Base-by-base conservation (phyloP, 2,888 invertebrate genomes). In the Troilus luridus region DNA sequence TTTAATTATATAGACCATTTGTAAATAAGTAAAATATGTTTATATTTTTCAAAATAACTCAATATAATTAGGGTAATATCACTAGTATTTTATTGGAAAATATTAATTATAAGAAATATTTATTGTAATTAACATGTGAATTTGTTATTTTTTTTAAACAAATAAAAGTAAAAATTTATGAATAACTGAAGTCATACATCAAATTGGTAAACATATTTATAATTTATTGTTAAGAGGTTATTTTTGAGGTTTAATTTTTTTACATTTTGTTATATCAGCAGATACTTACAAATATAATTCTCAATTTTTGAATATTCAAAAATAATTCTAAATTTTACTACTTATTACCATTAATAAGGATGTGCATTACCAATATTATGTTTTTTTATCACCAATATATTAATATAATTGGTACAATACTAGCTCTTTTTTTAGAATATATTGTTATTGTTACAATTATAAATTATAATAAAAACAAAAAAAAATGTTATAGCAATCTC, bases 21-120 rank as follows among this genome's bases (percentile, higher is more conserved):
- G 56, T 85, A 56, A 85, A 85, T 85, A 85, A 85, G n/a, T 85
- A 85, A 56, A 85, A 12, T 56, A 85, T 56, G n/a, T 85, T 85
- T 56, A 85, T 85, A 56, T 85, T 56, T 85, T 85, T 85, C n/a
- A 85, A n/a, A 85, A 56, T 85, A 85, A 85, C 21, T 85, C 56
- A n/a, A n/a, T n/a, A 56, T 85, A 81, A 85, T 56, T 85, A 85
- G 56, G 56, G 1, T 85, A 21, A 56, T 56, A 58, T 41, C 41
- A 77, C 17, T 77, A 77, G 19, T 3, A 41, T 77, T 77, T 64
- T 77, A 41, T 0, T 77, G 19, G 41, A 77, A 77, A 77, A 41
- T 77, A 77, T 41, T 77, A 17, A 41, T 77, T 77, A 77, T 14
- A 17, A 19, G 27, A 41, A 8, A 24, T 41, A 77, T 64, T 64